Base-by-base conservation (phyloP, 2,888 invertebrate genomes). In the Drosophila dives region DNA sequence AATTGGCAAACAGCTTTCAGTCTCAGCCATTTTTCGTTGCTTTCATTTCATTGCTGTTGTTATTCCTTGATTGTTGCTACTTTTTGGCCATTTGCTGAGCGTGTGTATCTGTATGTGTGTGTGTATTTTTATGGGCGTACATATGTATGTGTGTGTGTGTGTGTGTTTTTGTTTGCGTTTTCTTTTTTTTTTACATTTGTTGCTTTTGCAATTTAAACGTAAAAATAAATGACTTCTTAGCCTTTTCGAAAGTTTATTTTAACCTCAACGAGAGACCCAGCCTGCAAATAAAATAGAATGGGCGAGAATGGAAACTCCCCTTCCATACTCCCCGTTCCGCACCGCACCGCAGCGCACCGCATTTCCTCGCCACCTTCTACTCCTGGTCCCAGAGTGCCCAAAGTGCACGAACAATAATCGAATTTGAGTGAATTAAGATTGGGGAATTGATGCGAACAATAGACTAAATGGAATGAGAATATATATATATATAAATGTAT, bases 361-460 rank as follows among this genome's bases (percentile, higher is more conserved):
- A 32, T 26, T 26, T 3, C 50, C n/a, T 10, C 3, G 5, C 55
- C 20, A 49, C 17, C 15, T 1, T 8, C 48, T 8, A 8, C 8
- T 15, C 29, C 15, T 6, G 4, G 11, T 17, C 3, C 15, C 40
- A 20, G 33, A 64, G 64, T 69, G 82, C 60, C 55, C 70, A 77
- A 73, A 87, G 88, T 87, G 89, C 81, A 84, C 70, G 71, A 85
- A 80, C 86, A 81, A 88, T 90, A 90, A 90, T 90, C 90, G 89
- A 90, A 90, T 90, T 87, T 89, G 88, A 90, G 89, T 90, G 89
- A 90, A 90, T 90, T 90, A 90, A 89, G 90, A 90, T 90, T 89
- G 86, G 86, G 82, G 84, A 86, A 86, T 83, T 83, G 83, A 81
- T 83, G 76, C 71, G 81, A 86, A 86, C 86, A 88, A 83, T 80